These are phyloP conservation scores for Lepisosteus oculatus DNA, from an alignment of 2,113 vertebrate genomes.

Conservation along the genomic window DNA sequence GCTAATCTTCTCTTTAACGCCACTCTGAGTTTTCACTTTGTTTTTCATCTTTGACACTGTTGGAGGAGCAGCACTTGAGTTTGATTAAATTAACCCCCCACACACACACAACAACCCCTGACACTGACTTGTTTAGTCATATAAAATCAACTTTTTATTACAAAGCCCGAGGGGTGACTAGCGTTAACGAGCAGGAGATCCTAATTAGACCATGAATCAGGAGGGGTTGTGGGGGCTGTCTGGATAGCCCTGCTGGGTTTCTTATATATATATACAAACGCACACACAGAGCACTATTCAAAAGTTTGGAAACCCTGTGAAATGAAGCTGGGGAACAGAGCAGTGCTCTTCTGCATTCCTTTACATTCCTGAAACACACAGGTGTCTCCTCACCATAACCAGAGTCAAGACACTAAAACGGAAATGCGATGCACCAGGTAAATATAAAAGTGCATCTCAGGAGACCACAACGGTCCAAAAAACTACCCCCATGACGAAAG, in stretches of 20 bases:
- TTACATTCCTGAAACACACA: too few species aligned
- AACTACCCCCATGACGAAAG: too few species aligned
- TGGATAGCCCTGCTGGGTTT: conserved; percentile 59
- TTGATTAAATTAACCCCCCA: conserved; percentile 74
- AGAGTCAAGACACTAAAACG: too few species aligned
- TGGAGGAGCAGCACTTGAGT: conserved; percentile 60
- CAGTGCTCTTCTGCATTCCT: too few species aligned
- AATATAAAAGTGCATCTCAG: too few species aligned
- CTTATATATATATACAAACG: conserved; percentile 10
- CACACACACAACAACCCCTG: conserved; percentile 40
- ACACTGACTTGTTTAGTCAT: conserved; percentile 75
- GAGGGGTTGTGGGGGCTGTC: conserved; percentile 31
- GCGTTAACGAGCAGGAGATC: conserved; percentile 67
- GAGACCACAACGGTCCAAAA: too few species aligned
- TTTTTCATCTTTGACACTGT: conserved; percentile 35
- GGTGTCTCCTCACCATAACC: too few species aligned
- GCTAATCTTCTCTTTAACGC: too few species aligned
- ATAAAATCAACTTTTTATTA: conserved; percentile 69
- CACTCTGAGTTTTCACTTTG: too few species aligned
- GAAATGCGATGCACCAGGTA: too few species aligned
- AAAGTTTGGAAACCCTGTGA: too few species aligned
- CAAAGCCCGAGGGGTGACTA: conserved; percentile 45
- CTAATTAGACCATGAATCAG: conserved; percentile 63
- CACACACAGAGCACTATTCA: background rate
- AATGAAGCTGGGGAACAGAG: too few species aligned